phyloP scores from a whole-genome alignment of 2,797 vertebrate genomes.

The Megaceryle alcyon region DNA sequence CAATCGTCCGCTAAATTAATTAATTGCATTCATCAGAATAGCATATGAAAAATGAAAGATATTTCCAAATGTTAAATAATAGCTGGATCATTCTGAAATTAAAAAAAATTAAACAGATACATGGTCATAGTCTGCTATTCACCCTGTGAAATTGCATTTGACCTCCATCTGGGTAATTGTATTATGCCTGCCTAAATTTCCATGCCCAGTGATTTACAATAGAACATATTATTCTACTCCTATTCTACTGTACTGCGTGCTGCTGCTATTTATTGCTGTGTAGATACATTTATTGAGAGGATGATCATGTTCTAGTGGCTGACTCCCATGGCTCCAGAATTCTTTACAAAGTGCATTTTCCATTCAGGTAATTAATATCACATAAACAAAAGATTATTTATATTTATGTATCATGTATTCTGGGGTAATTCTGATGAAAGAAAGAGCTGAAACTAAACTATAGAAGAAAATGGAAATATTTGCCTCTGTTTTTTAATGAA shows the following conservation, averaged over 20 bases:
- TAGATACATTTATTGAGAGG: neutral
- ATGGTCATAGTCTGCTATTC: conserved; percentile 52
- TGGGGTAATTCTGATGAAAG: neutral
- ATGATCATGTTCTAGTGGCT: neutral
- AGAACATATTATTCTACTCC: conserved; percentile 48
- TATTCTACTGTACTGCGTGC: neutral
- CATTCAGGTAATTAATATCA: neutral
- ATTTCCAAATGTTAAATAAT: conserved; percentile 53
- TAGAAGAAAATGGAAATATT: neutral
- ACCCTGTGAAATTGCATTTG: conserved; percentile 70
- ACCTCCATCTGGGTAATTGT: conserved; percentile 51
- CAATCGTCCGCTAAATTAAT: conserved; percentile 34
- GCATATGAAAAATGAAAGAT: conserved; percentile 49
- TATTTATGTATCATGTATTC: neutral
- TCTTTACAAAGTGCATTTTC: neutral
- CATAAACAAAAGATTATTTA: neutral
- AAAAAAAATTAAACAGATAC: conserved; percentile 46
- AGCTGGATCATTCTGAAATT: conserved; percentile 29
- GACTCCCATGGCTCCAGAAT: neutral
- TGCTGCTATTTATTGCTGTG: conserved; percentile 28
- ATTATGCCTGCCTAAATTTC: conserved; percentile 57
- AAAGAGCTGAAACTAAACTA: neutral
- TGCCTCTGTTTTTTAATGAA: fast-evolving
- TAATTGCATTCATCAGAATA: conserved; percentile 31
- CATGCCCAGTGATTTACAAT: conserved; percentile 42